phyloP scores from a whole-genome alignment of 2,113 vertebrate species.

The Cheilinus undulatus region DNA sequence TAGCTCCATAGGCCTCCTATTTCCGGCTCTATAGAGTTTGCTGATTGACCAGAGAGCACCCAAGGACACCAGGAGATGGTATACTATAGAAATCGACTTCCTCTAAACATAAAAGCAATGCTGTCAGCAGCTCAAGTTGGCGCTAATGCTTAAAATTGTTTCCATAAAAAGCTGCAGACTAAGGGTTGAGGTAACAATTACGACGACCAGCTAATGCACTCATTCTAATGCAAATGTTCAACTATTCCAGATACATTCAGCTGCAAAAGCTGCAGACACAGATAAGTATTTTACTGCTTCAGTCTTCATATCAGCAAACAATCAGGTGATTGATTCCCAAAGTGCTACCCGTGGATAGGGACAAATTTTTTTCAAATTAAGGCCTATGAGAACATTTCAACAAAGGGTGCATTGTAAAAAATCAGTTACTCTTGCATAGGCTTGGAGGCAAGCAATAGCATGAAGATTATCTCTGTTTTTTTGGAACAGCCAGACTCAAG shows the following conservation, averaged over 20 bases:
- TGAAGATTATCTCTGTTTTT: no score
- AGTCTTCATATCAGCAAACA: not conserved
- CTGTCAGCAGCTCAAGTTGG: constrained; percentile 52
- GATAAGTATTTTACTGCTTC: not conserved
- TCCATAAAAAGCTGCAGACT: constrained; percentile 13
- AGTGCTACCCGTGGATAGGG: not conserved
- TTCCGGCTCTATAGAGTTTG: constrained; percentile 41
- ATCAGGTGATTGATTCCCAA: not conserved
- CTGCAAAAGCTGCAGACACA: not conserved
- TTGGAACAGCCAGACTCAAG: not conserved
- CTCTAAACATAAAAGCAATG: constrained; percentile 30
- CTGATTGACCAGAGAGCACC: constrained; percentile 57
- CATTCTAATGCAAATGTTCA: not conserved
- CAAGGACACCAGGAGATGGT: constrained; percentile 22
- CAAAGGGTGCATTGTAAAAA: constrained; percentile 9
- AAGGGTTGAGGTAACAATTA: constrained; percentile 8
- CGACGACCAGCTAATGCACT: not conserved
- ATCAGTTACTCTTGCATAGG: not conserved
- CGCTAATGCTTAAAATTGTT: constrained; percentile 38
- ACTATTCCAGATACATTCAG: not conserved
- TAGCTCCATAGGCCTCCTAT: constrained; percentile 33
- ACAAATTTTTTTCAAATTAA: constrained; percentile 2
- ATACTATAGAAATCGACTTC: constrained; percentile 32
- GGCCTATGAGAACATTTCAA: not conserved
- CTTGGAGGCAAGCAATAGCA: not conserved